Base-by-base conservation (phyloP, 2,888 invertebrate species). In the Tubiluchus corallicola region DNA sequence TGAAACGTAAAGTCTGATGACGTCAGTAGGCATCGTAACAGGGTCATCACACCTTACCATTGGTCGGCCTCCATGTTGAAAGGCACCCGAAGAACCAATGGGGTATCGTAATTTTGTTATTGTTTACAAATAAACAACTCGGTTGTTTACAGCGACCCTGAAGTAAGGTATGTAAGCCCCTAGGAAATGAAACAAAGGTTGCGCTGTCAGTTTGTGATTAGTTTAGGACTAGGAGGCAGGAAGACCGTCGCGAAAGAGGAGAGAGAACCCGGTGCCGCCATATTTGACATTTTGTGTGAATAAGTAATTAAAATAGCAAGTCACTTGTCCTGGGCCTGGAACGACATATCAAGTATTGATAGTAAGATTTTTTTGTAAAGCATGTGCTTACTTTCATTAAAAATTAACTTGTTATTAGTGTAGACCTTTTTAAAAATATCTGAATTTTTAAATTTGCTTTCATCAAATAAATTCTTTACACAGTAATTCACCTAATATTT, bases 1-100 rank as follows among this genome's bases (percentile, higher is more conserved):
- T 29, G 29, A 29, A 29, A 29, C 29, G 29, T 29, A 29, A 29
- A 29, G 29, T 29, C 29, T n/a, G 29, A 29, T 29, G 29, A 29
- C 29, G 29, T 29, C 29, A 29, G 9, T 9, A 9, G 29, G 29
- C n/a, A 9, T 29, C 29, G 29, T 9, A 9, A n/a, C 29, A 29
- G 29, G 29, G 29, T 29, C 29, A 29, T 29, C 29, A n/a, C 29
- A 29, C 29, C 29, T 29, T 29, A n/a, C 29, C 29, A 29, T 29
- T 29, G 29, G 29, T 29, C 29, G 29, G 9, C 29, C 29, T 29
- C 29, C 29, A 29, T 29, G 29, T 29, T 29, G 29, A 29, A n/a
- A 29, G 29, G 9, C n/a, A n/a, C 9, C 29, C 29, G 29, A 9
- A n/a, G 9, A 29, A 29, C 29, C 29, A 29, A 29, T 29, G 29